Base-by-base conservation (phyloP, 2,797 vertebrate genomes). In the Chelon labrosus region DNA sequence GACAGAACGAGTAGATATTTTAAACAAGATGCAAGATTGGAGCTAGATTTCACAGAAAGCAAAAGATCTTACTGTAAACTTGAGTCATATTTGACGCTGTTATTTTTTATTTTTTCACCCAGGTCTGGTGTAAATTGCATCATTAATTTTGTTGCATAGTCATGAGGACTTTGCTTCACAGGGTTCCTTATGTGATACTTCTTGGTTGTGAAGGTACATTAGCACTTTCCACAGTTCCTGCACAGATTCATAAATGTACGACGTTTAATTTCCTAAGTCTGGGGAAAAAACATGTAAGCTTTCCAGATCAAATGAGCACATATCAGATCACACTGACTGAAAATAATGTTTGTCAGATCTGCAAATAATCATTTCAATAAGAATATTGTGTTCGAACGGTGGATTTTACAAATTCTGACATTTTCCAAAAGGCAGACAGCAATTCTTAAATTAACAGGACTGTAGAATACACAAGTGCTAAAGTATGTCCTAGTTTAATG, bases 91-190 rank as follows among this genome's bases (percentile, higher is more conserved):
- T 70, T 65, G 39, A 55, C 39, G 31, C 11, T 42, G 2, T 60
- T 44, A 11, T 47, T n/a, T 80, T 60, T 79, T 60, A 27, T 12
- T 47, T n/a, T 80, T 60, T 79, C 75, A 86, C 85, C 83, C 85
- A 80, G 57, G 82, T 86, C 74, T 73, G 27, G 67, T 68, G 50
- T 53, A 42, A 64, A 53, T 62, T 77, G 12, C 46, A 62, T 65
- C 19, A 25, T 69, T 3, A 64, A 7, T 62, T 69, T 69, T 70
- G 31, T 35, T 35, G 31, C 7, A 35, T 7, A 35, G 31, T 35
- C 31, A 35, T 38, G 13, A 11, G 65, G 55, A 52, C 25, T 38
- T 61, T 65, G 14, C 35, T 63, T 7, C 22, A 31, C 42, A 57
- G 37, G 20, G 16, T 13, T 83, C 17, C 47, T 27, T 17, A 35